Base-by-base conservation (phyloP, 2,113 vertebrate genomes). In the Prochilodus magdalenae region DNA sequence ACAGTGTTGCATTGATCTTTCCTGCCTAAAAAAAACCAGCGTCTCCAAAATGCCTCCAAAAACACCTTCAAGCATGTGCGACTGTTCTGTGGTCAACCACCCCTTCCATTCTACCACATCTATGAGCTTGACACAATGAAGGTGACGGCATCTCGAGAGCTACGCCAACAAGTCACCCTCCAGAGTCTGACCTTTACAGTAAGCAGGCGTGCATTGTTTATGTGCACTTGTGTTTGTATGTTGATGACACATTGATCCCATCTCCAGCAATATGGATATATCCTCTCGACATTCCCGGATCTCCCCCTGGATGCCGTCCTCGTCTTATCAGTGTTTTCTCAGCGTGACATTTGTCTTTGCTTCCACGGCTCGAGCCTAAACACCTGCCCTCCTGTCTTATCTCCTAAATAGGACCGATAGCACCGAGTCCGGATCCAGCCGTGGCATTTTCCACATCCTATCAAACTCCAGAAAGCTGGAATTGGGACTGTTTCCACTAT, bases 391-490 rank as follows among this genome's bases (percentile, higher is more conserved):
- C 27, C 18, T 63, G 18, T 72, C 73, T 86, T 83, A 86, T 86
- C 67, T 70, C 40, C 71, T 30, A 36, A 67, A 71, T 27, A 53
- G 66, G 53, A 47, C 66, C 60, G 53, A 81, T 74, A 69, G 24
- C 63, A 67, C 36, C 47, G n/a, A 24, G 24, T 33, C 40, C 59
- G 16, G 69, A 75, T 55, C 47, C 29, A 53, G 24, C 29, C 62
- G 67, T 81, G 78, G 78, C 75, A 84, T 84, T 86, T 84, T 73
- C 72, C 69, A 78, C 62, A 33, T 73, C 53, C 72, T 69, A 78
- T 85, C 83, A 81, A 78, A 85, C 69, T 69, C 72, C 69, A 69
- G 59, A 8, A 71, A 73, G 59, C 51, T 72, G 16, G 83, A 85
- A 77, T 77, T 77, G 29, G 26, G 26, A 60, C 53, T 29, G 65